Conservation (phyloP, 2,113 vertebrate genomes). For the Nyctibius bracteatus region DNA sequence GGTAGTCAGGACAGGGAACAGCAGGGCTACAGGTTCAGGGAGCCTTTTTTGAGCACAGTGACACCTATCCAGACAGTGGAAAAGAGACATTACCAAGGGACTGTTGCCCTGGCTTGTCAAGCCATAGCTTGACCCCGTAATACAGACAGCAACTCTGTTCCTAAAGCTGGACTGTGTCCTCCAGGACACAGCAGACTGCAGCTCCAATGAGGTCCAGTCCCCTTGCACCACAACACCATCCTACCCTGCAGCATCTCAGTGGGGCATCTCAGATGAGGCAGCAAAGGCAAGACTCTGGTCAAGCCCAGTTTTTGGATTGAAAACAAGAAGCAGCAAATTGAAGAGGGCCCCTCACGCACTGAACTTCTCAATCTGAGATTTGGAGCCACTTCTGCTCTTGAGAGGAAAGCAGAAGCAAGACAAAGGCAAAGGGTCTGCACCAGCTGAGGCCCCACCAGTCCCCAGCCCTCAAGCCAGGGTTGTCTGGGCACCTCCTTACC, state of each 20-base stretch:
- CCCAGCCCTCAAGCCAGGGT: accelerated
- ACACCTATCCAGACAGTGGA: background rate
- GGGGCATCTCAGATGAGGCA: background rate
- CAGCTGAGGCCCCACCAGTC: background rate
- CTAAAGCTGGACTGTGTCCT: background rate
- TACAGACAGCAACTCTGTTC: background rate
- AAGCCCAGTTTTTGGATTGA: background rate
- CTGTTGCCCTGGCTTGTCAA: background rate
- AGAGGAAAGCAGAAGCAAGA: background rate
- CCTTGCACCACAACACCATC: background rate
- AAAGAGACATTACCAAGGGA: background rate
- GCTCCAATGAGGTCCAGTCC: accelerated
- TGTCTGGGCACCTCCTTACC: background rate
- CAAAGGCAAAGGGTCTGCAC: background rate
- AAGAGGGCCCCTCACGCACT: background rate
- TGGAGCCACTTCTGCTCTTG: background rate
- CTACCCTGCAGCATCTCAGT: background rate
- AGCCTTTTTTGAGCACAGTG: background rate
- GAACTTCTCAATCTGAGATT: background rate
- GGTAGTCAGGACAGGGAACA: background rate
- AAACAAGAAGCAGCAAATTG: background rate
- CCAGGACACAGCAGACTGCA: background rate
- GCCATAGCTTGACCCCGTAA: background rate
- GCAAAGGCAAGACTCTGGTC: background rate
- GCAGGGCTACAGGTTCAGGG: background rate